Conservation (phyloP, 2,113 vertebrate species). For the Calypte anna region DNA sequence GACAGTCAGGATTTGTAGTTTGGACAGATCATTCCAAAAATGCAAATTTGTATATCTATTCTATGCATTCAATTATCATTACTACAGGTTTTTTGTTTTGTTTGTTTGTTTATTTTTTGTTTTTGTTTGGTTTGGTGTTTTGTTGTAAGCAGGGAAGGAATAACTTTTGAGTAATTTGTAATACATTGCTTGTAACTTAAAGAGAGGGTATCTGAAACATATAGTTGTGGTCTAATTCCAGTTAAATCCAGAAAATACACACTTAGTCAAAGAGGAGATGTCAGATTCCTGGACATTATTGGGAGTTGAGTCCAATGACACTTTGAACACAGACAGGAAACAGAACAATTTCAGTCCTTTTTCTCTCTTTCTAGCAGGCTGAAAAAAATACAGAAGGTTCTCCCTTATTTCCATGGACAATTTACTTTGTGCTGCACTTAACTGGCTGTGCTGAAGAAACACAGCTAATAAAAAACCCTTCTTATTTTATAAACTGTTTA, state of each 20-base stretch:
- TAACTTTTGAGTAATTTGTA: neutral
- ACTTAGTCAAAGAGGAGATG: neutral
- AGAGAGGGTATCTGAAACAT: neutral
- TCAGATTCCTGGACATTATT: neutral
- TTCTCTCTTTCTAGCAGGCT: neutral
- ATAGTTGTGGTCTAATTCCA: neutral
- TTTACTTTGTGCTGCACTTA: neutral
- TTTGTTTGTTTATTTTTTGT: neutral
- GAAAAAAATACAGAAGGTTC: neutral
- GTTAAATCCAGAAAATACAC: neutral
- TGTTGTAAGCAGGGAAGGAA: neutral
- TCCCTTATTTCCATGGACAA: neutral
- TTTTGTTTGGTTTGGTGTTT: neutral
- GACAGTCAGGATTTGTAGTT: neutral
- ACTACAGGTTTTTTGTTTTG: neutral
- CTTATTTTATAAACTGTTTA: neutral
- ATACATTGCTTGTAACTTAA: neutral
- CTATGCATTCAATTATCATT: neutral
- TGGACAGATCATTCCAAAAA: neutral
- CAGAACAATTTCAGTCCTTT: neutral
- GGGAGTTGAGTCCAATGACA: neutral
- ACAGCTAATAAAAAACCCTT: neutral
- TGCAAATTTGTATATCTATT: neutral
- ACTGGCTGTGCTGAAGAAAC: neutral
- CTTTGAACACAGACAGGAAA: neutral